Conservation (phyloP, 2,113 vertebrate genomes). For the Rhadina sibilatrix region DNA sequence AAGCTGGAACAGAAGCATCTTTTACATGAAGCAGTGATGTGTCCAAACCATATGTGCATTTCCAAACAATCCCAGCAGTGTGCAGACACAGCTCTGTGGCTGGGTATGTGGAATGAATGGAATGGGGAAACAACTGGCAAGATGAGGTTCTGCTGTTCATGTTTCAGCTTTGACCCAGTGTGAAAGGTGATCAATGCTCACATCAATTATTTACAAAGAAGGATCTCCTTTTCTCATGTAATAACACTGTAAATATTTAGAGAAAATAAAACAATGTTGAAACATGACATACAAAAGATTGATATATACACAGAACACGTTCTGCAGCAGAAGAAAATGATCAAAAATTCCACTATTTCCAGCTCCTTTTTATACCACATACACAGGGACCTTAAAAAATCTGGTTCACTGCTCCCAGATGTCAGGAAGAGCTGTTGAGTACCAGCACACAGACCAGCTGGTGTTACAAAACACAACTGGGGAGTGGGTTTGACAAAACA, state of each 20-base stretch:
- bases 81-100: background rate
- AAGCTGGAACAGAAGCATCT: background rate
- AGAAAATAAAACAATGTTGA: background rate
- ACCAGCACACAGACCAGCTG: background rate
- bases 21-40: background rate
- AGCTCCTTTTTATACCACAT: background rate
- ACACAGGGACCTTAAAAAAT: background rate
- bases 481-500: background rate
- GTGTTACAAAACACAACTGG: background rate
- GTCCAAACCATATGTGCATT: background rate
- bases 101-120: background rate
- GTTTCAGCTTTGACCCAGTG: background rate
- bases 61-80: background rate
- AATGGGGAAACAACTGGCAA: background rate
- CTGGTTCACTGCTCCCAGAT: background rate
- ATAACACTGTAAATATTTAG: background rate
- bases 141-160: background rate
- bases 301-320: background rate
- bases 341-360: background rate
- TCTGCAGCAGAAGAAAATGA: background rate
- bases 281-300: background rate
- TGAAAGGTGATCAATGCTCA: background rate
- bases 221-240: background rate
- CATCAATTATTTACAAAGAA: background rate
- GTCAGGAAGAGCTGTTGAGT: background rate